Base-by-base conservation (phyloP, 2,797 vertebrate genomes). In the Champsocephalus esox region DNA sequence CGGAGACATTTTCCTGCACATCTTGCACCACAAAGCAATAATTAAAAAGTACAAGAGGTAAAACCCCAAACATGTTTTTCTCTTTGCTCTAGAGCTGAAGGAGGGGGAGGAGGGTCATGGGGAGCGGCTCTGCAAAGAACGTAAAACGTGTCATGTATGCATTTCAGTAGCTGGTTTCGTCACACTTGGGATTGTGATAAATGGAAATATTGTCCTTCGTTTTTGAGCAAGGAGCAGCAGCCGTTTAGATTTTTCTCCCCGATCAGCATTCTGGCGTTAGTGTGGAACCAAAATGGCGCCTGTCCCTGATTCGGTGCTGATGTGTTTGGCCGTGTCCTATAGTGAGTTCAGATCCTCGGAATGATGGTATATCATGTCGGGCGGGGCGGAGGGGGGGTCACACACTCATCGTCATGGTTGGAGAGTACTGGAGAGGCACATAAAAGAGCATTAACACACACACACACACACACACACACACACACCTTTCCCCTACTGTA, bases 351-450 rank as follows among this genome's bases (percentile, higher is more conserved):
- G 88, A 92, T 93, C 92, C 91, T 98, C 95, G 94, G 87, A 96
- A 96, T 94, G 93, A 96, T 97, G 96, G 96, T 95, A 92, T 95
- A 96, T 94, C 75, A 90, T 85, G 84, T 82, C 1, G 71, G 89
- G 73, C 58, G 4, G 77, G 71, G 90, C 78, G 85, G 56, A 51
- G 61, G 76, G 59, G 92, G 89, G 60, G 92, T 99, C 97, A 99
- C 96, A 99, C 98, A 73, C 98, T 99, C 98, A 99, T 99, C 94
- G 98, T 99, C 98, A 99, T 99, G 95, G 97, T 99, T 88, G 98
- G 97, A 94, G 98, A 99, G 94, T 99, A 99, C 97, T 99, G 91
- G 3, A 91, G 85, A 87, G 55, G 64, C 63, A 90, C 34, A 85
- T 50, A 92, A 70, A 92, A 89, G 46, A 70, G 10, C 12, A 68